Percentiles rank a stretch among this genome's conserved stretches.
phyloP scores from a whole-genome alignment of 2,888 invertebrate genomes.

The Cephalotes varians region DNA sequence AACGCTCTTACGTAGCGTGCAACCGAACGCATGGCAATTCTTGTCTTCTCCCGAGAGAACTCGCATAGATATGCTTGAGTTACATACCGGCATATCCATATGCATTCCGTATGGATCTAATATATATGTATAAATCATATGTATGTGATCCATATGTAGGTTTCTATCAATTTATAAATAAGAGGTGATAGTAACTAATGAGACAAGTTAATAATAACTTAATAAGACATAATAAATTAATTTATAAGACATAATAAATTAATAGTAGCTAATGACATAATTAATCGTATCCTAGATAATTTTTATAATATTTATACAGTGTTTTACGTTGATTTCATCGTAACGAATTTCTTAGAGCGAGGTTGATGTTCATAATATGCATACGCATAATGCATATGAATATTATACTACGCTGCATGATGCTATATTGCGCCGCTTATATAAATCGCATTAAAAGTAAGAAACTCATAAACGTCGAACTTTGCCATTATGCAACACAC shows the following conservation, averaged over 20 bases:
- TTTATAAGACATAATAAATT: too few relatives aligned
- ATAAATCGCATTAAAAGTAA: constrained; percentile 47
- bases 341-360: not conserved
- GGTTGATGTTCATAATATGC: constrained; percentile 27
- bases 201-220: not conserved
- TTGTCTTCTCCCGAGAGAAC: not conserved
- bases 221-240: not conserved
- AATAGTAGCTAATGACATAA: not conserved
- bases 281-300: not conserved
- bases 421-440: constrained; percentile 23
- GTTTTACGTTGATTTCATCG: not conserved
- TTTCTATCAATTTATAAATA: not conserved
- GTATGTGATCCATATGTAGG: not conserved
- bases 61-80: constrained; percentile 7
- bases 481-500: constrained; percentile 31
- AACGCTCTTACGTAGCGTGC: constrained; percentile 11
- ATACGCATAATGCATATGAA: constrained; percentile 10
- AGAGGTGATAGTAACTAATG: too few relatives aligned
- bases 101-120: not conserved
- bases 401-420: not conserved
- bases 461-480: constrained; percentile 47
- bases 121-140: too few relatives aligned
- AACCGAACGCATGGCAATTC: not conserved
- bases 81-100: not conserved
- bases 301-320: not conserved